Evolutionary conservation across 1,140 invertebrate genomes (phyloP), one percentile per base, ranked within the genome.

Genomic region (Ectropis grisescens): DNA sequence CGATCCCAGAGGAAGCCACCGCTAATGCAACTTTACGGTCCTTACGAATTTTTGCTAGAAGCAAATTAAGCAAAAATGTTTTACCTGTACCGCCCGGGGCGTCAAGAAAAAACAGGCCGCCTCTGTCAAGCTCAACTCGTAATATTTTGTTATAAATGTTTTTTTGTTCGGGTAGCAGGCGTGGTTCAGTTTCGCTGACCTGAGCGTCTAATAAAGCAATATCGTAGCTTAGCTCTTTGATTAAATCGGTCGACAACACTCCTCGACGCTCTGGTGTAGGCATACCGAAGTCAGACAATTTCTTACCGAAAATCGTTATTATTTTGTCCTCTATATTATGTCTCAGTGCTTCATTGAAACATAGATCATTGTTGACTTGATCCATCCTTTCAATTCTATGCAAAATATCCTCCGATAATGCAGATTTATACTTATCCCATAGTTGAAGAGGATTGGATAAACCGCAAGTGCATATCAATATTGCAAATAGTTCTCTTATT

Each of bases 351-450:
- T 47, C 48, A 37, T 43, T 51, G 29, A 39, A 39, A 23, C 25
- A 47, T 32, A 32, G 26, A 35, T 47, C 36, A 28, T 70, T 40
- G 23, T 47, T 47, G 29, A 37, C 33, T 33, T 40, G 38, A 38
- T 40, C 29, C 13, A 37, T 30, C 37, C 37, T 34, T 33, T 26
- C 4, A 10, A 7, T 6, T 12, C 35, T 37, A 29, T 27, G 14
- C 14, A 16, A 14, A 26, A 42, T 37, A 31, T 37, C 36, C 8
- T 31, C 36, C 22, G 36, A 31, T 27, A 32, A 30, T 16, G 25
- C 32, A 30, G 26, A 4, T 34, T 34, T 33, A 30, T 41, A 41
- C 22, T 41, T 41, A 30, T 38, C 29, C 36, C 29, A 31, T 26
- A 31, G 29, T 32, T 31, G 31, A 14, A 32, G 32, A 35, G 36